Base-by-base conservation (phyloP, 2,888 invertebrate species). In the Eristalinus sepulchralis region DNA sequence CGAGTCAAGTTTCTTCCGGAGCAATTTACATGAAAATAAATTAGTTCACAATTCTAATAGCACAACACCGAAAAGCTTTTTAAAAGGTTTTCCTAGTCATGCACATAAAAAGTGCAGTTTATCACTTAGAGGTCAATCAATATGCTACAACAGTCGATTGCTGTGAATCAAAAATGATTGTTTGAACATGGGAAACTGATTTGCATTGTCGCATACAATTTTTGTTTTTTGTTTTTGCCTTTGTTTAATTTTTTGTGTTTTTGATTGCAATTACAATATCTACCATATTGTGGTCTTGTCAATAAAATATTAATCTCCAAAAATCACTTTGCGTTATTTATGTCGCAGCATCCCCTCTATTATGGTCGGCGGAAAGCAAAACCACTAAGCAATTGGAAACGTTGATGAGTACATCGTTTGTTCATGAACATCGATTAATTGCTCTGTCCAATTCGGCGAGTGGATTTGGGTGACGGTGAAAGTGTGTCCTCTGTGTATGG, bases 11-110 rank as follows among this genome's bases (percentile, higher is more conserved):
- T 76, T 66, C 71, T 70, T 85, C 64, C 77, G 77, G 66, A 59
- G 72, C 57, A 63, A 82, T 82, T 68, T 85, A 68, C 68, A 82
- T 72, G 60, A 78, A 82, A 82, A 85, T 85, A 82, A 77, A 82
- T 78, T 73, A 82, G 60, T 70, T 55, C 73, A 64, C 68, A 24
- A 77, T 68, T 78, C 73, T 39, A 60, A 53, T 27, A 8, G 53
- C 60, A 36, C 34, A 82, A 86, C 82, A 86, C 33, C 63, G 62
- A 78, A 86, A 86, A 86, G 85, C 78, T 82, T 70, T 84, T 77
- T 72, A 53, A 55, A 81, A 67, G 47, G 63, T 64, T 71, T 67
- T 60, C 36, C 47, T 47, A 20, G 22, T 70, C 55, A 27, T 22
- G 34, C 22, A 9, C 17, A 62, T 62, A 33, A 39, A 62, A 63